These are phyloP conservation scores for Aphaenogaster rudis DNA, from an alignment of 1,140 invertebrate species.

Conservation along the genomic window DNA sequence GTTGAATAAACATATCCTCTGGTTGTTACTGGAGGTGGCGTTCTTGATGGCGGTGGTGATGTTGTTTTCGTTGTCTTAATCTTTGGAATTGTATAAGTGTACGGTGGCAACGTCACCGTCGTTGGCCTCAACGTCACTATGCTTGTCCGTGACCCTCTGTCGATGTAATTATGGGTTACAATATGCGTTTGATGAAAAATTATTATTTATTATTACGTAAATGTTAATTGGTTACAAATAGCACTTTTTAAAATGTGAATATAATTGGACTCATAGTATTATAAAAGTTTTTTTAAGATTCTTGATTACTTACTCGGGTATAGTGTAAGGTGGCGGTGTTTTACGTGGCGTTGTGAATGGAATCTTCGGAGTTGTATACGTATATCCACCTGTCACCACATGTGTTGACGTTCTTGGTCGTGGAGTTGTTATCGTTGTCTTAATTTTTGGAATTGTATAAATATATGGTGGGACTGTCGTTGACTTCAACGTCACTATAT, in stretches of 20 bases:
- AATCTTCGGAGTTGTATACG: slow-evolving; percentile 54
- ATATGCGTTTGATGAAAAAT: not conserved
- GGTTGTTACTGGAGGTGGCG: not conserved
- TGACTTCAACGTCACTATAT: too few species aligned
- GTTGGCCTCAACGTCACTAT: not conserved
- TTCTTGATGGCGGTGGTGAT: slow-evolving; percentile 41
- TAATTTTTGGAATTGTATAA: too few species aligned
- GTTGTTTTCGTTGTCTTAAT: not conserved
- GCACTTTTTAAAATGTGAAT: not conserved
- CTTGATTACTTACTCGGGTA: slow-evolving; percentile 76
- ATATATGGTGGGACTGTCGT: too few species aligned
- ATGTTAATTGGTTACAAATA: not conserved
- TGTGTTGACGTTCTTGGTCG: too few species aligned
- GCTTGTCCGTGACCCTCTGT: slow-evolving; percentile 22
- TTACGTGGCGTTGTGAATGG: not conserved
- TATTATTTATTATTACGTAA: slow-evolving; percentile 15
- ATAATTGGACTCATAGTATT: not conserved
- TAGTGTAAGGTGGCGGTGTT: slow-evolving; percentile 69
- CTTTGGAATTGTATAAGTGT: not conserved
- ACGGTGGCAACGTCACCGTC: slow-evolving; percentile 1
- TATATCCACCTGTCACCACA: not conserved
- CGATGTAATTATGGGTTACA: slow-evolving; percentile 11
- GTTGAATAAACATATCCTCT: too few species aligned
- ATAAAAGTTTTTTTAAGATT: not conserved
- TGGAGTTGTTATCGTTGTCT: too few species aligned